Conservation (phyloP, 2,797 vertebrate genomes). For the Oryzias dopingdopingensis region DNA sequence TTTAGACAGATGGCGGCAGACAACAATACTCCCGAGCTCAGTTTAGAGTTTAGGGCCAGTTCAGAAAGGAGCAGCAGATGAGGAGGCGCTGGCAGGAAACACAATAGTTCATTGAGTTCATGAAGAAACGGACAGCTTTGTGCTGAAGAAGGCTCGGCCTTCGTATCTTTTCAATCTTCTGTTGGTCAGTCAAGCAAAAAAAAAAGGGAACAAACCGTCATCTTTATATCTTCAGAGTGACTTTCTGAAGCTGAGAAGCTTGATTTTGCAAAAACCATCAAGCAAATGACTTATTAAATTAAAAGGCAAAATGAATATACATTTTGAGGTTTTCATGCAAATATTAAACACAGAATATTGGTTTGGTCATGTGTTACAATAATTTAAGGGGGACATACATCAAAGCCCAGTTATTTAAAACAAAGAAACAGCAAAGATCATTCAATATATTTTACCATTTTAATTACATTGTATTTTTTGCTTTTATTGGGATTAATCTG, state of each 20-base stretch:
- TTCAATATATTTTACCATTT: no score
- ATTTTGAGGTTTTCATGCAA: no score
- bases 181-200: slow-evolving; percentile 45
- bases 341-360: no score
- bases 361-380: no score
- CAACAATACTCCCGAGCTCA: slow-evolving; percentile 22
- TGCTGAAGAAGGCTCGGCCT: slow-evolving; percentile 64
- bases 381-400: no score
- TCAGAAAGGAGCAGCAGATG: slow-evolving; percentile 56
- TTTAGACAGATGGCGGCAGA: slow-evolving; percentile 30
- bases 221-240: slow-evolving; percentile 12
- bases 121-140: slow-evolving; percentile 67
- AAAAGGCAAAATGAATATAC: no score
- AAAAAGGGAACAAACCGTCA: slow-evolving; percentile 42
- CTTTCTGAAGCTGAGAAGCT: slow-evolving; percentile 4
- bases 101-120: slow-evolving; percentile 67
- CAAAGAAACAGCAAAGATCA: no score
- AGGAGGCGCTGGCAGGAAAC: slow-evolving; percentile 61
- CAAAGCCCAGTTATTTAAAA: no score
- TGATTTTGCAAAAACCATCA: background rate
- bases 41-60: slow-evolving; percentile 32
- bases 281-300: background rate
- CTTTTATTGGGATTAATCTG: no score
- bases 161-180: slow-evolving; percentile 57
- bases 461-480: no score